Evolutionary conservation across 2,888 invertebrate species (phyloP).

Genomic region (Epicampocera succincta): DNA sequence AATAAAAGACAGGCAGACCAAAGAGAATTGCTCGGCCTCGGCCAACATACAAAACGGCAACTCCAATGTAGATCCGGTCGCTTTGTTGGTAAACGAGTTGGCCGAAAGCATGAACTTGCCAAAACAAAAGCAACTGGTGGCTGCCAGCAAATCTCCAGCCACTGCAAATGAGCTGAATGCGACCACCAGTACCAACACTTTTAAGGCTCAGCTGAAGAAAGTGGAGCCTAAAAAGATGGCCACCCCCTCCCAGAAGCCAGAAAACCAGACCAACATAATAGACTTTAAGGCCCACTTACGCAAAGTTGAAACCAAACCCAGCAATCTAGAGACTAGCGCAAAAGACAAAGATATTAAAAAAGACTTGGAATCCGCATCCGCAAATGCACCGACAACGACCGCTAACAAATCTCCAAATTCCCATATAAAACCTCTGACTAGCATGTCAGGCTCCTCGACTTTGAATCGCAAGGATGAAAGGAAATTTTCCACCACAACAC

Average conservation of each 20-base stretch:
- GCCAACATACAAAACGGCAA: conserved; percentile 84
- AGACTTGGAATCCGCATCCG: conserved; percentile 68
- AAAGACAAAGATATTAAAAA: conserved; percentile 73
- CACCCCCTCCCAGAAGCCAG: conserved; percentile 83
- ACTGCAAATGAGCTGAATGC: conserved; percentile 71
- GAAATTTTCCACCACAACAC: conserved; percentile 70
- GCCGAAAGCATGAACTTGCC: conserved; percentile 90
- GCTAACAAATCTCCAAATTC: conserved; percentile 68
- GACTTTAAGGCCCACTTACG: conserved; percentile 92
- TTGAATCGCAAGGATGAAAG: conserved; percentile 71
- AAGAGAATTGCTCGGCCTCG: conserved; percentile 83
- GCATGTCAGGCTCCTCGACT: conserved; percentile 62
- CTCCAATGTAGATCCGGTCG: conserved; percentile 86
- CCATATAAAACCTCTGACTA: conserved; percentile 63
- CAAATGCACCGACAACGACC: conserved; percentile 47
- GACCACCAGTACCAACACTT: conserved; percentile 82
- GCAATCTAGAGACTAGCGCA: conserved; percentile 65
- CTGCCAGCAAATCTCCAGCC: conserved; percentile 48
- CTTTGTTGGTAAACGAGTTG: conserved; percentile 91
- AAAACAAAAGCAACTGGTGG: conserved; percentile 75
- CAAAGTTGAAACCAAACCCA: conserved; percentile 86
- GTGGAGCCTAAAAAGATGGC: conserved; percentile 86
- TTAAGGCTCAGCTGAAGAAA: conserved; percentile 88
- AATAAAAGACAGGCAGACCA: conserved; percentile 85
- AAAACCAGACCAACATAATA: conserved; percentile 85